phyloP scores from a whole-genome alignment of 2,888 invertebrate genomes.

The Dastarcus helophoroides region DNA sequence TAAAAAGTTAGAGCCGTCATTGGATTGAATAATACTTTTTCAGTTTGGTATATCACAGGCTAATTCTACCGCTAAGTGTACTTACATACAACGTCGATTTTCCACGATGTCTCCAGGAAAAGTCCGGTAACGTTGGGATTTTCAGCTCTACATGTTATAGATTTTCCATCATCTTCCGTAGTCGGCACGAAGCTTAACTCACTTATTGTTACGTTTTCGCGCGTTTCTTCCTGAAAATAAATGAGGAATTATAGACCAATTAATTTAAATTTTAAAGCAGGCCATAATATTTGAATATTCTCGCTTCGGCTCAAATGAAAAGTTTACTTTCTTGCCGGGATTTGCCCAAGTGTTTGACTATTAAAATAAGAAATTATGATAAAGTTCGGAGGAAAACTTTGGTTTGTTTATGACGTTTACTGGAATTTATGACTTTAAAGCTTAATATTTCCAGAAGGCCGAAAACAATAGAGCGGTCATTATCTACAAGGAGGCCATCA shows the following conservation, averaged over 20 bases:
- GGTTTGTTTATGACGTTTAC: conserved; percentile 11
- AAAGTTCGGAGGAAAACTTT: conserved; percentile 12
- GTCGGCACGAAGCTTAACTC: conserved; percentile 81
- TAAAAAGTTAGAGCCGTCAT: too few species aligned
- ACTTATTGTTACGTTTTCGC: conserved; percentile 73
- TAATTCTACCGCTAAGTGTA: too few species aligned
- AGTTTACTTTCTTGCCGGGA: conserved; percentile 20
- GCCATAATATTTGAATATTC: conserved; percentile 22
- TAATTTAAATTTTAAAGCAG: conserved; percentile 27
- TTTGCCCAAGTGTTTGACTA: conserved; percentile 16
- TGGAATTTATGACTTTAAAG: conserved; percentile 20
- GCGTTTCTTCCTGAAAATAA: conserved; percentile 58
- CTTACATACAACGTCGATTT: conserved; percentile 85
- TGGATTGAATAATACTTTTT: too few species aligned
- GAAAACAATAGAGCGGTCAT: conserved; percentile 5
- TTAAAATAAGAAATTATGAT: conserved; percentile 21
- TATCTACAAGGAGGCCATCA: too few species aligned
- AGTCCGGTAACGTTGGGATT: conserved; percentile 82
- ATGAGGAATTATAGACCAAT: conserved; percentile 26
- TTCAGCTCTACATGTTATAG: conserved; percentile 79
- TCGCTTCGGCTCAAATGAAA: conserved; percentile 16
- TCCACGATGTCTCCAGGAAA: conserved; percentile 74
- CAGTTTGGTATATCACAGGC: too few species aligned
- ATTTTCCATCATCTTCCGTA: conserved; percentile 80
- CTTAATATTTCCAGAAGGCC: conserved; percentile 14